Evolutionary conservation across 2,113 vertebrate species (phyloP).

Genomic region (Eudorcas thomsonii): DNA sequence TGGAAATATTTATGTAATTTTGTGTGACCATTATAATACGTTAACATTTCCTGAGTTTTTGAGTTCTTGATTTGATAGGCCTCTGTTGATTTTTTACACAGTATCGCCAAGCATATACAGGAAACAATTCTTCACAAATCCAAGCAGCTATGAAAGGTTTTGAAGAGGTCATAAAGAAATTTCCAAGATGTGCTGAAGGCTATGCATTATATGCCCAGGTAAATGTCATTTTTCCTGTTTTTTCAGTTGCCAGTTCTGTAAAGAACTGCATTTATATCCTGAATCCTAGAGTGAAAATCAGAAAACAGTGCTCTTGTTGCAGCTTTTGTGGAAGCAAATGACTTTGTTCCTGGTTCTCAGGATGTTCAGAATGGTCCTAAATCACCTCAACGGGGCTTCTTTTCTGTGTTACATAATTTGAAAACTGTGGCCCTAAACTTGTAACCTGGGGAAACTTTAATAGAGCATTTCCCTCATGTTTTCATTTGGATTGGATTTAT

Average conservation of each 20-base stretch:
- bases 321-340: background rate
- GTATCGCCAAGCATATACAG: constrained; percentile 99
- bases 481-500: constrained; percentile 21
- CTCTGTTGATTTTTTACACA: constrained; percentile 71
- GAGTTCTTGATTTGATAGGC: constrained; percentile 26
- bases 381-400: background rate
- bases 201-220: constrained; percentile 99
- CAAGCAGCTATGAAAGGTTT: constrained; percentile 97
- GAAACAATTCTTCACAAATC: constrained; percentile 93
- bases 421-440: background rate
- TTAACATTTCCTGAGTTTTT: background rate
- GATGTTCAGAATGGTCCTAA: background rate
- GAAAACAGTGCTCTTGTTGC: background rate
- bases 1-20: background rate
- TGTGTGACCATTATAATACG: background rate
- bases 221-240: constrained; percentile 27
- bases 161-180: constrained; percentile 95
- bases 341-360: background rate
- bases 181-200: constrained; percentile 96
- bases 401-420: background rate
- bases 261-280: background rate
- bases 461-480: background rate
- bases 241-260: background rate
- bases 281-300: background rate
- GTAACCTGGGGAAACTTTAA: background rate